phyloP scores from a whole-genome alignment of 2,113 vertebrate genomes.

The Spea bombifrons region DNA sequence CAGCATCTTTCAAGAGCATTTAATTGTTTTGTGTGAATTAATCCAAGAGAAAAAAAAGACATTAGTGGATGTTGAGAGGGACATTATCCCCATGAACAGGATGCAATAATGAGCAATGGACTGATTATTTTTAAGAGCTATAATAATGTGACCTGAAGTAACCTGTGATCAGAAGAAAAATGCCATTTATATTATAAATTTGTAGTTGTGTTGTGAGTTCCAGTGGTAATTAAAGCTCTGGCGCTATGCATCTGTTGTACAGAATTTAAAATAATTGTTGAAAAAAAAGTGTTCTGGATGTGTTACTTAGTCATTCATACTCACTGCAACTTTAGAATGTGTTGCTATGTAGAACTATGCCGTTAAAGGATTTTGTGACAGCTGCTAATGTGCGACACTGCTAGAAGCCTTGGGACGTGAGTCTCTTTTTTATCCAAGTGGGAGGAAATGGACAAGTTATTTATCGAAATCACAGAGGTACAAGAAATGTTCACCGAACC shows the following conservation, averaged over 20 bases:
- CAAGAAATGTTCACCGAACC: not conserved
- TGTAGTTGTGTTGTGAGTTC: not conserved
- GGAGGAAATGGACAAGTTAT: not conserved
- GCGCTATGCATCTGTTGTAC: not conserved
- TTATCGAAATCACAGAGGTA: not conserved
- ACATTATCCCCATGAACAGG: not conserved
- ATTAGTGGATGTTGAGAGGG: not conserved
- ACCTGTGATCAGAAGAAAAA: not conserved
- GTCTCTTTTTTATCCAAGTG: not conserved
- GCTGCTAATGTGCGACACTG: slow-evolving; percentile 26
- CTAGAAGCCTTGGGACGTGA: not conserved
- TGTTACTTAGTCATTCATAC: slow-evolving; percentile 24
- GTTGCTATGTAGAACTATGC: slow-evolving; percentile 31
- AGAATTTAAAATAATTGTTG: slow-evolving; percentile 1
- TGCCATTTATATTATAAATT: not conserved
- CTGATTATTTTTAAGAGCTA: not conserved
- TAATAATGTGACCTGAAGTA: not conserved
- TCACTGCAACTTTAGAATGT: slow-evolving; percentile 33
- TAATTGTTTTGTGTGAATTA: not conserved
- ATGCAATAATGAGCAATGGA: not conserved
- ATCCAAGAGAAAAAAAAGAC: not conserved
- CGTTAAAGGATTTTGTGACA: slow-evolving; percentile 22
- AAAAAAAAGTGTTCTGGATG: slow-evolving; percentile 2
- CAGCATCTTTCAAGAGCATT: not conserved
- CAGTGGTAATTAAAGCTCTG: slow-evolving; percentile 7